These are phyloP conservation scores for Rhamphomyia laevipes DNA, from an alignment of 2,888 invertebrate species.

Conservation along the genomic window DNA sequence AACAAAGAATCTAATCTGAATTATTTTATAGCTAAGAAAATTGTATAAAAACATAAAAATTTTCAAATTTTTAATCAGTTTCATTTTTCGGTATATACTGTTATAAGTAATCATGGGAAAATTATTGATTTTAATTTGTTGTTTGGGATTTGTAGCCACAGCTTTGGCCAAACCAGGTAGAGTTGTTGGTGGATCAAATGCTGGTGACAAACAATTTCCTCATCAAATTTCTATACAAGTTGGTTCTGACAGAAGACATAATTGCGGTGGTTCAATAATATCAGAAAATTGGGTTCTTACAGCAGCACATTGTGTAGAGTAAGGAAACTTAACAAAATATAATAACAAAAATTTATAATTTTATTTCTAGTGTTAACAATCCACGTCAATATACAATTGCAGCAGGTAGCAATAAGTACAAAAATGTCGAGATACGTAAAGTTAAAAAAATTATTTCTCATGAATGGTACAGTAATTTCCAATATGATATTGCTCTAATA, in stretches of 20 bases:
- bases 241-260: conserved; percentile 15
- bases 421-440: conserved; percentile 15
- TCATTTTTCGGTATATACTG: too few relatives aligned
- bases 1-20: too few relatives aligned
- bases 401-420: not conserved
- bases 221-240: conserved; percentile 32
- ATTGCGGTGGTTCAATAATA: conserved; percentile 30
- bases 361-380: not conserved
- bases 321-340: not conserved
- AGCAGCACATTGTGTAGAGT: conserved; percentile 30
- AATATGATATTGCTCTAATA: conserved; percentile 11
- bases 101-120: too few relatives aligned
- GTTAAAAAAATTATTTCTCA: conserved; percentile 21
- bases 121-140: too few relatives aligned
- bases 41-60: too few relatives aligned
- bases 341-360: not conserved
- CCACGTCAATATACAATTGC: not conserved
- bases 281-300: conserved; percentile 23
- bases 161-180: not conserved
- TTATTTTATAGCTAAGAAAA: too few relatives aligned
- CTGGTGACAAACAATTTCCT: conserved; percentile 29
- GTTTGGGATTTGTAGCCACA: too few relatives aligned
- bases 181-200: conserved; percentile 30
- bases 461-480: conserved; percentile 20
- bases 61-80: too few relatives aligned